phyloP scores from a whole-genome alignment of 2,888 invertebrate species.

The Noctua comes region DNA sequence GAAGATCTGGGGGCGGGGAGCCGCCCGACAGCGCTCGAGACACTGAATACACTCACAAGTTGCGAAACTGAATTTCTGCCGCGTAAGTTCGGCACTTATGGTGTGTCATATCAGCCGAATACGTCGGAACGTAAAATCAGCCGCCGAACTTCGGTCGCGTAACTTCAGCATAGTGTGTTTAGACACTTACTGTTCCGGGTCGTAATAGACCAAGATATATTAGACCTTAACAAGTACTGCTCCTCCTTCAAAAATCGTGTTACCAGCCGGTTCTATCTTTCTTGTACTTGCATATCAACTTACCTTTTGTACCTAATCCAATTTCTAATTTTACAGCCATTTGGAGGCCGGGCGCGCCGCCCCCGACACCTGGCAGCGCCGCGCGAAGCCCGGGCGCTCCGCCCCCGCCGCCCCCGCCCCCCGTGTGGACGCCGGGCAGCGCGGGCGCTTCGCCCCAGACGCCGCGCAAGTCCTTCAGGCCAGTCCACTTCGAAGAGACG shows the following conservation, averaged over 20 bases:
- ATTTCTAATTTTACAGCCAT: constrained; percentile 75
- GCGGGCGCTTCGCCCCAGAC: constrained; percentile 93
- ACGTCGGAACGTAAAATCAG: no score
- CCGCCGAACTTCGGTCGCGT: no score
- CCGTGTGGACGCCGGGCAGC: constrained; percentile 95
- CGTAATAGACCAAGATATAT: not conserved
- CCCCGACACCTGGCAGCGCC: constrained; percentile 76
- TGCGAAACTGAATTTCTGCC: no score
- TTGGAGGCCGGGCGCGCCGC: constrained; percentile 87
- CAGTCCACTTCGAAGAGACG: constrained; percentile 91
- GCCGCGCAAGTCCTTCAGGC: constrained; percentile 94
- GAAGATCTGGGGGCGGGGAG: no score
- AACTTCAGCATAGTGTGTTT: no score
- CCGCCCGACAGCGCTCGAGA: no score
- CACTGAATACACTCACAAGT: no score
- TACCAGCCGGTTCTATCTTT: not conserved
- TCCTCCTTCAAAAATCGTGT: not conserved
- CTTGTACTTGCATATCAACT: not conserved
- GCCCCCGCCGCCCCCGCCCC: constrained; percentile 91
- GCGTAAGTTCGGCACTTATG: no score
- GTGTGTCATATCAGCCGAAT: no score
- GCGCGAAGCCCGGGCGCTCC: constrained; percentile 87
- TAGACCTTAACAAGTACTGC: not conserved
- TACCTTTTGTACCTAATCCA: constrained; percentile 8
- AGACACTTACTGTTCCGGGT: not conserved